Evolutionary conservation across 2,888 invertebrate species (phyloP), one percentile per base, ranked within the genome.

Genomic region (Dendrolimus pini): DNA sequence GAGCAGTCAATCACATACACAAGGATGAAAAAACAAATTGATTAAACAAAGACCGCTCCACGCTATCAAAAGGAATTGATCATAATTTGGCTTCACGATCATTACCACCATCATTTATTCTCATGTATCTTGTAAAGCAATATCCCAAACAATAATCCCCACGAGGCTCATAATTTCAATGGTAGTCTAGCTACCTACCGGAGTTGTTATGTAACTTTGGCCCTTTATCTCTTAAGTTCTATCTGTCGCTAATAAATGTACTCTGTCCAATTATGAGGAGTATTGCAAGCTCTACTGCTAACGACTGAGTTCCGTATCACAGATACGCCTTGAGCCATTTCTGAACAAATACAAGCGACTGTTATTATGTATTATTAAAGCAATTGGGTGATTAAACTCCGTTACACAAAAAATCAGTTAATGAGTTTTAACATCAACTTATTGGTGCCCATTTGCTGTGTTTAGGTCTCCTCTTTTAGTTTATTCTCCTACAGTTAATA

Each of bases 211-310:
- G 47, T 47, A 47, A 47, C 47, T 47, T 47, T 12, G 47, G 12
- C 47, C 47, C 47, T 47, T 47, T 47, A 47, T 47, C 47, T 47
- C 47, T 47, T 47, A 47, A 47, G 47, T 47, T 47, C 9, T 47
- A 47, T 47, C 47, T 47, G 10, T 47, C 47, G 47, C 47, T 47
- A 47, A 47, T 47, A 47, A 47, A 47, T 6, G 69, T 71, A 71
- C 75, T 77, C 75, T 63, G 74, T 72, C 80, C 78, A 82, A 82
- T 83, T 80, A 82, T 62, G 70, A 58, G 60, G 62, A 56, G 63
- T 65, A 65, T 62, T 59, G 64, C 61, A 57, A 56, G 57, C 52
- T 58, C 66, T 67, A 63, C 65, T 62, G 62, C 71, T 72, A 72
- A 75, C 72, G 75, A 78, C 71, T 68, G 65, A 77, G 72, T 78